Evolutionary conservation across 2,888 invertebrate genomes (phyloP), one percentile per base, ranked within the genome.

Genomic region (Dexiosoma caninum): DNA sequence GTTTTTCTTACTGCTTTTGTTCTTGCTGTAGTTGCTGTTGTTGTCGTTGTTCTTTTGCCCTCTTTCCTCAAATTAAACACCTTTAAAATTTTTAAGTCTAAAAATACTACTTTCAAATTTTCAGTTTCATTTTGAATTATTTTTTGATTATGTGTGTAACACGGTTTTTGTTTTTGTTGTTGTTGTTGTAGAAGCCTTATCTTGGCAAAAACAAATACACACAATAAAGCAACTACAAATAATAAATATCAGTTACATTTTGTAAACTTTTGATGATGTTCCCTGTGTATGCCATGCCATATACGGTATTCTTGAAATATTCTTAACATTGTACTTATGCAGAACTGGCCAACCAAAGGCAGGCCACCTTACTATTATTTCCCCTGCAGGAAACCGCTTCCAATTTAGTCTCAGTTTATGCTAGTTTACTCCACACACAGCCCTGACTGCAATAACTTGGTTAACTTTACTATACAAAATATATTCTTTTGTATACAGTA

Each of bases 191-290:
- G 2, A 37, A 64, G 55, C 62, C 62, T 77, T 55, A 64, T 57
- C 55, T 55, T 35, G 27, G 19, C 27, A 60, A 53, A n/a, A n/a
- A n/a, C n/a, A n/a, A n/a, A n/a, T n/a, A n/a, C n/a, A n/a, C n/a
- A n/a, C 51, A 74, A 27, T 12, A 49, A 59, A 37, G 51, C 12
- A 60, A 69, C 12, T 42, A 71, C 1, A 40, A 57, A 19, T 23
- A 53, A 62, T 46, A 64, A 51, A 32, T 19, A 77, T 77, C 76
- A 77, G 76, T 77, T 69, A 77, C 76, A 77, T 69, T 60, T 69
- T 62, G 55, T 77, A 70, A 55, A 19, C 62, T 53, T 70, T 62
- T 77, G 60, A 60, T 77, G 55, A 55, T 62, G 62, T 57, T 37
- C 19, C 27, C 32, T n/a, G 32, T 35, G 35, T 10, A 10, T 53